Evolutionary conservation across 2,888 invertebrate genomes (phyloP).

Genomic region (Tenthredo distinguenda): DNA sequence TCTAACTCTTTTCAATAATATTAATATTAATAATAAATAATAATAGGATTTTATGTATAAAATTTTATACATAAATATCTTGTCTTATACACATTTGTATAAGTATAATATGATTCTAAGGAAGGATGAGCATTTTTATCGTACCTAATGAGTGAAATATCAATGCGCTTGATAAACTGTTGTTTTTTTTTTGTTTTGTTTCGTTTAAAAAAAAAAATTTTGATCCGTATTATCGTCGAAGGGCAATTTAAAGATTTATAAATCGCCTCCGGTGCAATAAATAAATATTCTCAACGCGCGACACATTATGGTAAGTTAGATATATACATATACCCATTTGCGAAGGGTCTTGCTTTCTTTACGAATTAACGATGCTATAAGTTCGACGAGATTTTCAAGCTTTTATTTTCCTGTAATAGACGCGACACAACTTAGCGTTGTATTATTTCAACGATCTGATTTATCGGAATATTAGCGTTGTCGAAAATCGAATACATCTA

Average conservation of each 20-base stretch:
- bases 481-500: not conserved
- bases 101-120: not conserved
- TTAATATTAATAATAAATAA: not conserved
- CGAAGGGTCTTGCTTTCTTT: not conserved
- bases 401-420: not conserved
- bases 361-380: not conserved
- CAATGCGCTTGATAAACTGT: not conserved
- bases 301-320: not conserved
- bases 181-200: not conserved
- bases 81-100: not conserved
- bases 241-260: not conserved
- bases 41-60: conserved; percentile 15
- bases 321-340: not conserved
- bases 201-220: not conserved
- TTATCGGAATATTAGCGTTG: not conserved
- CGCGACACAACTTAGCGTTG: not conserved
- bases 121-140: not conserved
- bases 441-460: not conserved
- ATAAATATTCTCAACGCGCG: not conserved
- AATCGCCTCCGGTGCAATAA: conserved; percentile 5
- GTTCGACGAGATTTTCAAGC: not conserved
- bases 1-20: not conserved
- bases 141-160: conserved; percentile 6
- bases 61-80: conserved; percentile 17
- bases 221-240: not conserved